phyloP scores from a whole-genome alignment of 2,797 vertebrate species.

The Cercopithecus petaurista region DNA sequence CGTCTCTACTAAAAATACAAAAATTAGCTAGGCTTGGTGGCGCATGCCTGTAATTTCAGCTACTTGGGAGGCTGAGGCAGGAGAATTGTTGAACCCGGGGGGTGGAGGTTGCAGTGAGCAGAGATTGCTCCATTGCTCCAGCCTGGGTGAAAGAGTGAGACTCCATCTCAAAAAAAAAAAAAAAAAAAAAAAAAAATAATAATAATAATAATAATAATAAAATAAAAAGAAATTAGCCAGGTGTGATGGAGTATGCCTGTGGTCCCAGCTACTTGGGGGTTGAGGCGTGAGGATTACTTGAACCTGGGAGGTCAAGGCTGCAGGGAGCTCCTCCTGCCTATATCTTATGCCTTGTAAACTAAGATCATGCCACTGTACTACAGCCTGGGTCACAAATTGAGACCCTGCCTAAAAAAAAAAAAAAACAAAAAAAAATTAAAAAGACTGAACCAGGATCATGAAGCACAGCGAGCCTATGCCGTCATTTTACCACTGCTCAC shows the following conservation, averaged over 20 bases:
- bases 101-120: background rate
- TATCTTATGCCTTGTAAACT: background rate
- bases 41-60: background rate
- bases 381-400: background rate
- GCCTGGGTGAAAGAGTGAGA: background rate
- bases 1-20: background rate
- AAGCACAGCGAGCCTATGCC: background rate
- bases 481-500: background rate
- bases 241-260: background rate
- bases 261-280: background rate
- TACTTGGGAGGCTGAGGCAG: background rate
- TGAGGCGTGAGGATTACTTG: background rate
- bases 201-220: rapidly evolving
- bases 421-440: too few relatives aligned
- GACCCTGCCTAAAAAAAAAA: background rate
- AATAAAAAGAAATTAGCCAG: background rate
- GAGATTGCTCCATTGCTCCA: background rate
- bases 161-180: background rate
- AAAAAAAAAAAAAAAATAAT: too few relatives aligned
- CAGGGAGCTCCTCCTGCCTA: background rate
- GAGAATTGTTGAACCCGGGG: rapidly evolving
- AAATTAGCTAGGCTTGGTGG: background rate
- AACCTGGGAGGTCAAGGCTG: background rate
- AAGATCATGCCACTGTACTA: background rate
- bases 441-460: background rate